phyloP scores from a whole-genome alignment of 2,113 vertebrate genomes.

The Poecilia latipinna region DNA sequence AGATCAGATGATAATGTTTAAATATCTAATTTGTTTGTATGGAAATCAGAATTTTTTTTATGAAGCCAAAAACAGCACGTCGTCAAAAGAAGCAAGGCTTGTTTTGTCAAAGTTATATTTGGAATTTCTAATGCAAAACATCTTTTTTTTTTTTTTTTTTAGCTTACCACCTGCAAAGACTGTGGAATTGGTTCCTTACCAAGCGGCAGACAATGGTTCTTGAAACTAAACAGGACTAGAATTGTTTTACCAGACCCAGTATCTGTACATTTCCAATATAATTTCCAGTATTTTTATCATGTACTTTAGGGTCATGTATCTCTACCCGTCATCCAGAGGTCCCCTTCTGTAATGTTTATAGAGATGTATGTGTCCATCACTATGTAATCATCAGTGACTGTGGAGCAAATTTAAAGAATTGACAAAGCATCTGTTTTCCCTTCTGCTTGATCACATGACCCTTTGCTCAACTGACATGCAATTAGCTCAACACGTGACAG shows the following conservation, averaged over 20 bases:
- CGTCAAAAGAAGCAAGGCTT: neutral
- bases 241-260: neutral
- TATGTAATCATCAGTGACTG: conserved; percentile 47
- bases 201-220: neutral
- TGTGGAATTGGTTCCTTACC: neutral
- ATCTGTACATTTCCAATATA: neutral
- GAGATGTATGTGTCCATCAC: conserved; percentile 31
- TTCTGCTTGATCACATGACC: conserved; percentile 46
- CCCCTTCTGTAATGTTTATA: conserved; percentile 19
- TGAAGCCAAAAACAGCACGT: neutral
- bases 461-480: conserved; percentile 26
- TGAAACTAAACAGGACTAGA: neutral
- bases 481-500: conserved; percentile 50
- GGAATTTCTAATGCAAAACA: neutral
- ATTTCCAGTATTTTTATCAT: conserved; percentile 26
- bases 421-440: conserved; percentile 20
- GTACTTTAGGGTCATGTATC: conserved; percentile 9
- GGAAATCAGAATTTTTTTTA: neutral
- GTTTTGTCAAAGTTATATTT: neutral
- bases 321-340: conserved; percentile 5
- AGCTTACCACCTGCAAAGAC: neutral
- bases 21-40: neutral
- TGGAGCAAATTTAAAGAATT: conserved; percentile 23
- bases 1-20: neutral
- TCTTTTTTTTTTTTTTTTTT: neutral